These are phyloP conservation scores for Tanypteryx hageni DNA, from an alignment of 2,888 invertebrate genomes.

Conservation along the genomic window DNA sequence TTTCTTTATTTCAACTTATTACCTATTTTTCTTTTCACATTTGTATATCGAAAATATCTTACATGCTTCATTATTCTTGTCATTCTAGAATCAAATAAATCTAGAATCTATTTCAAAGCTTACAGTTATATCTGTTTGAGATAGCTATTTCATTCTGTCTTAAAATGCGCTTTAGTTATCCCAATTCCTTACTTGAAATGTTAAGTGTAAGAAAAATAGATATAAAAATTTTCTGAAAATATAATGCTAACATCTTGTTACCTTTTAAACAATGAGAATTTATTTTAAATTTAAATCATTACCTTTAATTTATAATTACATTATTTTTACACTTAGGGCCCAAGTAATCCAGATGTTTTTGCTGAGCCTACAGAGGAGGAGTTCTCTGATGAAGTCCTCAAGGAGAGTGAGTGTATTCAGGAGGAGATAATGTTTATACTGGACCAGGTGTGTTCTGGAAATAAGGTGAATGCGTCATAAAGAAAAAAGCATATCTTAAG, in stretches of 20 bases:
- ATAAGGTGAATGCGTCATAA: constrained; percentile 42
- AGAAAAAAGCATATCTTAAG: background rate
- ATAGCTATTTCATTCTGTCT: too few species aligned
- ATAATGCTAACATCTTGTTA: background rate
- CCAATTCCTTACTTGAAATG: background rate
- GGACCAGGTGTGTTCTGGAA: constrained; percentile 79
- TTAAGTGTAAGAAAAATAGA: background rate
- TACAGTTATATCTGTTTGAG: too few species aligned
- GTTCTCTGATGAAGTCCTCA: constrained; percentile 80
- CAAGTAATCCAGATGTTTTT: constrained; percentile 86
- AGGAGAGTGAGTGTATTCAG: constrained; percentile 80
- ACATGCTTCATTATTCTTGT: too few species aligned
- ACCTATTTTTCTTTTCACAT: too few species aligned
- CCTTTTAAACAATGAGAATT: background rate
- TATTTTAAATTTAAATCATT: background rate
- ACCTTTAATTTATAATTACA: constrained; percentile 45
- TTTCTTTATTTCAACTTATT: too few species aligned
- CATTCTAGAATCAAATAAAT: too few species aligned
- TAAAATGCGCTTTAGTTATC: too few species aligned
- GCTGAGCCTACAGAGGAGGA: constrained; percentile 74
- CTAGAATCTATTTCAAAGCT: too few species aligned
- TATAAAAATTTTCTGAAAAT: too few species aligned
- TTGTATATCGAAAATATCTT: too few species aligned
- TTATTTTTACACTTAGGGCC: constrained; percentile 79
- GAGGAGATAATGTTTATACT: constrained; percentile 83